Evolutionary conservation across 2,797 vertebrate species (phyloP).

Genomic region (Poeciliopsis infans): DNA sequence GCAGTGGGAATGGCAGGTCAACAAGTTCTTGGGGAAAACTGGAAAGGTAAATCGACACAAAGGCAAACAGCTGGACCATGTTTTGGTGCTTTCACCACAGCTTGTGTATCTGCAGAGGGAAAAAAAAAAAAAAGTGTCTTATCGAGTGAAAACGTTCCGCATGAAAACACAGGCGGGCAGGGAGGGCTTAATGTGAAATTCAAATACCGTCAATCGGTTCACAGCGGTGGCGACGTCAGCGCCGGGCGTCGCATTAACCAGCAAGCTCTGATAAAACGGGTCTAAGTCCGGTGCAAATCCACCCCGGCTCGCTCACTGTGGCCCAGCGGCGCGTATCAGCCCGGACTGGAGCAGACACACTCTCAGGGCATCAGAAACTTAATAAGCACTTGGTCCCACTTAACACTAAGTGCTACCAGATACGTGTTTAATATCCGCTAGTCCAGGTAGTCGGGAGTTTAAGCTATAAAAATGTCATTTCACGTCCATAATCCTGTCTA

Average conservation of each 20-base stretch:
- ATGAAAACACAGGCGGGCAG: slow-evolving; percentile 68
- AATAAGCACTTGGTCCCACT: slow-evolving; percentile 82
- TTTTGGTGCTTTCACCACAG: slow-evolving; percentile 34
- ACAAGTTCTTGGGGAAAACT: slow-evolving; percentile 53
- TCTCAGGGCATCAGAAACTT: slow-evolving; percentile 79
- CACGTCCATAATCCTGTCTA: slow-evolving; percentile 82
- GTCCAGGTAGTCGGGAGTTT: slow-evolving; percentile 76
- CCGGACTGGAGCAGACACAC: slow-evolving; percentile 67
- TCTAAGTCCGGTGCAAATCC: slow-evolving; percentile 77
- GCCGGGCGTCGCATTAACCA: slow-evolving; percentile 63
- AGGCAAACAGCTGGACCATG: slow-evolving; percentile 55
- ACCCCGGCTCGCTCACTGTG: slow-evolving; percentile 64
- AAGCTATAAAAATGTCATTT: slow-evolving; percentile 82
- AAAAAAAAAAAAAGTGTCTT: slow-evolving; percentile 31
- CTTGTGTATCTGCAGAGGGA: slow-evolving; percentile 42
- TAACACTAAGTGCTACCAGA: slow-evolving; percentile 82
- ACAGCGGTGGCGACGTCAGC: slow-evolving; percentile 69
- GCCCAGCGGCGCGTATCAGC: slow-evolving; percentile 75
- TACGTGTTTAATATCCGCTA: slow-evolving; percentile 80
- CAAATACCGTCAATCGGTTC: slow-evolving; percentile 69
- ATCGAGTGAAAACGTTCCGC: slow-evolving; percentile 64
- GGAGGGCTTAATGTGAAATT: slow-evolving; percentile 74
- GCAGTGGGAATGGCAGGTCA: slow-evolving; percentile 26
- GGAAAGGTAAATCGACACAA: slow-evolving; percentile 50
- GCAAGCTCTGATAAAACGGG: slow-evolving; percentile 75